Evolutionary conservation across 1,140 invertebrate species (phyloP).

Genomic region (Trichomalopsis sarcophagae): DNA sequence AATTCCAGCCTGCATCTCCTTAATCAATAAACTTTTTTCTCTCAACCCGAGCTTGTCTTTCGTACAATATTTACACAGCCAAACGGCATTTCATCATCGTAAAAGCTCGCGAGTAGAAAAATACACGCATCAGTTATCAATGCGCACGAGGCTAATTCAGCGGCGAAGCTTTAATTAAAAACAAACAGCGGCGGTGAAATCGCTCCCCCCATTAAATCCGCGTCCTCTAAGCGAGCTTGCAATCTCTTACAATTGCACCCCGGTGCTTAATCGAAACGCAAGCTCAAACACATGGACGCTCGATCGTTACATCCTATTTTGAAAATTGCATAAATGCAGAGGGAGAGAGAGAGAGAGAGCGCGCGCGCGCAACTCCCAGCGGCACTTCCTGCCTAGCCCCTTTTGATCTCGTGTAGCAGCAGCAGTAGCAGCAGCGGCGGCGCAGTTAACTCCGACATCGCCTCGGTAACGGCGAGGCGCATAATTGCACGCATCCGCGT

Average conservation of each 20-base stretch:
- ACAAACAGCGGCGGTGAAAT: neutral
- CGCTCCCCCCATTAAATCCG: neutral
- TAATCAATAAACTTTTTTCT: constrained; percentile 21
- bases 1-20: neutral
- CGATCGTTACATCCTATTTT: constrained; percentile 12
- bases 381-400: neutral
- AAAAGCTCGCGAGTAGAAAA: neutral
- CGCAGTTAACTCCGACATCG: neutral
- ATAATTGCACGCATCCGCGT: constrained; percentile 45
- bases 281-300: neutral
- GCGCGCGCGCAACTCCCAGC: neutral
- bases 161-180: neutral
- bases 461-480: constrained; percentile 18
- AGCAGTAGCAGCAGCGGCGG: neutral
- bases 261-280: neutral
- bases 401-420: neutral
- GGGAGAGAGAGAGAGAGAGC: neutral
- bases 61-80: neutral
- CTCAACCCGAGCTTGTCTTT: neutral
- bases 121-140: neutral
- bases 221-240: neutral
- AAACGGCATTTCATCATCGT: neutral
- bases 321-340: constrained; percentile 11
- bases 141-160: neutral
- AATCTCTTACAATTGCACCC: neutral